Evolutionary conservation across 2,113 vertebrate genomes (phyloP).

Genomic region (Mionectes macconnelli): DNA sequence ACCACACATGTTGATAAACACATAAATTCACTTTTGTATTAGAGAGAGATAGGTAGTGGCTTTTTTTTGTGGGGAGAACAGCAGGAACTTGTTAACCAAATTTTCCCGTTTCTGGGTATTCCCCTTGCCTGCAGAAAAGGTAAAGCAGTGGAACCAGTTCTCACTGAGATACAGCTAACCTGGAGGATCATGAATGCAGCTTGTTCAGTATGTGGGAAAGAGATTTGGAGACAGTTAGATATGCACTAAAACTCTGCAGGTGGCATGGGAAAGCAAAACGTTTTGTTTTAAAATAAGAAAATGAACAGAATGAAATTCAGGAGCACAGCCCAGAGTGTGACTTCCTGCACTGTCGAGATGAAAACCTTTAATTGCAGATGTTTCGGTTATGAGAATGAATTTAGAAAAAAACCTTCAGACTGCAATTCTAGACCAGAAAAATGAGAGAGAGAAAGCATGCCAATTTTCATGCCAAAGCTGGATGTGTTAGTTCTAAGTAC

Average conservation of each 20-base stretch:
- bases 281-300: constrained; percentile 55
- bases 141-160: constrained; percentile 18
- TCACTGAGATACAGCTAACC: not conserved
- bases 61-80: not conserved
- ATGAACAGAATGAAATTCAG: constrained; percentile 50
- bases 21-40: not conserved
- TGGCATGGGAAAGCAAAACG: constrained; percentile 4
- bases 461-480: not conserved
- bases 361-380: constrained; percentile 43
- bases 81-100: not conserved
- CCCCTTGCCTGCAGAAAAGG: constrained; percentile 16
- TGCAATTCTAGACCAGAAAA: not conserved
- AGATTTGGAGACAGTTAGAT: not conserved
- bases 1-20: not conserved
- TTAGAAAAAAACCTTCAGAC: not conserved
- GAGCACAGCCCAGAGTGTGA: not conserved
- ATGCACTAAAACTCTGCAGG: constrained; percentile 28
- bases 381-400: constrained; percentile 24
- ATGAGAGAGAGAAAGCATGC: not conserved
- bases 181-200: not conserved
- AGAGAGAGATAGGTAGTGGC: not conserved
- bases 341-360: constrained; percentile 43
- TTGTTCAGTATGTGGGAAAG: constrained; percentile 13
- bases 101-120: constrained; percentile 14
- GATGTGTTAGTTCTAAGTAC: not conserved